Base-by-base conservation (phyloP, 2,888 invertebrate species). In the Drosophila melanosoma region DNA sequence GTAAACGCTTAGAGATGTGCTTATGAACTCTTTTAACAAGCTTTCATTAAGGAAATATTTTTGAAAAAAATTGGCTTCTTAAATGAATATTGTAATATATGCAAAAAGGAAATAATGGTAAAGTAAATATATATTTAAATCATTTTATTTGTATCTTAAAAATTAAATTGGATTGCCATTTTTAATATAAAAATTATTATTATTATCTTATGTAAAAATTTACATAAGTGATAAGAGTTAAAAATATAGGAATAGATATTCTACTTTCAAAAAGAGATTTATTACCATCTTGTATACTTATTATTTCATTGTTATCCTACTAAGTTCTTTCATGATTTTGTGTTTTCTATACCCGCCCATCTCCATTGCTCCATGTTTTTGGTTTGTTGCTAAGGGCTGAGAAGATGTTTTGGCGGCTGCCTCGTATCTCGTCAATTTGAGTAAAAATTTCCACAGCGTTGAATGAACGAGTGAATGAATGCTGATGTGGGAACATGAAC, bases 381-480 rank as follows among this genome's bases (percentile, higher is more conserved):
- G 71, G 73, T 76, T 77, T 85, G 85, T 89, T 85, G 87, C 85
- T 82, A 85, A 56, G 87, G 51, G 82, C 56, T 49, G 33, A n/a
- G 53, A 53, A 62, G 76, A 68, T 76, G 76, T 65, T 53, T 23
- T 62, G n/a, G 57, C 42, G 74, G 69, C 87, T 80, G 80, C 61
- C 52, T 88, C 87, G 69, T 74, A 66, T 84, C 32, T 42, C 78
- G 85, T 68, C 82, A 69, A 76, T 71, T 79, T 84, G 76, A 74
- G 85, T 84, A 66, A 87, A 85, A 83, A 78, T 60, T 81, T 76
- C 56, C 74, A 51, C 64, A 66, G 68, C 69, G 66, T 62, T 80
- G 72, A 71, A 83, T 87, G 79, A 81, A 84, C 75, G 79, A 78
- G 65, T 73, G 60, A 70, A 75, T 69, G 61, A 26, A 38, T 49